Evolutionary conservation across 2,888 invertebrate genomes (phyloP), one percentile per base, ranked within the genome.

Genomic region (Aphodius sticticus): DNA sequence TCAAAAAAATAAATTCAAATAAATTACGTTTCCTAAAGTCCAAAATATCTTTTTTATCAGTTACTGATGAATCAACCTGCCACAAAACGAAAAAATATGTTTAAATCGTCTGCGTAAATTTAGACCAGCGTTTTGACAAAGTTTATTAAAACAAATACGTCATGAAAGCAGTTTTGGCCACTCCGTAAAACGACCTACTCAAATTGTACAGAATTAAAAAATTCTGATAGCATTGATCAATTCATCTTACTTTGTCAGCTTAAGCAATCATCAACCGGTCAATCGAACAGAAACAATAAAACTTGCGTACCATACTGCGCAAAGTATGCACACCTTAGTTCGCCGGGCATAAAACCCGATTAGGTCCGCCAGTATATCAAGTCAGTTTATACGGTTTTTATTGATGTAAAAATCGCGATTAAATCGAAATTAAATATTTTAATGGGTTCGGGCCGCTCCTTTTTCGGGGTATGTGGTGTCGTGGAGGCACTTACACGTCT

Each of bases 341-440:
- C 12, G 71, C 12, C 71, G 16, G 35, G n/a, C 74, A 74, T 74
- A 74, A 74, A 74, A 74, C 70, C 69, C 69, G 36, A 70, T 71
- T 70, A 76, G 70, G 69, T 71, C 70, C 35, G 70, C 77, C 76
- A 69, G 79, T 81, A 80, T 80, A 81, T 81, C 79, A 80, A 80
- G 78, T 70, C 82, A 85, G 87, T 87, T 87, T 87, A 87, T 87
- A 86, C 84, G 84, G 83, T 86, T 87, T 87, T 88, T 87, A 88
- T 88, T 87, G 87, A 87, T 88, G 87, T 88, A 87, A 74, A 87
- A 87, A 86, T 87, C 86, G 84, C 87, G 88, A 88, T 88, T 88
- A 87, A 87, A 87, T 87, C 87, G 86, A 86, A 87, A 88, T 88
- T 88, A 88, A 87, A 87, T 87, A 87, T 87, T 87, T 87, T 87